A percentile compares a stretch with the other conserved stretches of the same genome.
Conservation (phyloP, 2,113 vertebrate species). For the Mobula birostris region DNA sequence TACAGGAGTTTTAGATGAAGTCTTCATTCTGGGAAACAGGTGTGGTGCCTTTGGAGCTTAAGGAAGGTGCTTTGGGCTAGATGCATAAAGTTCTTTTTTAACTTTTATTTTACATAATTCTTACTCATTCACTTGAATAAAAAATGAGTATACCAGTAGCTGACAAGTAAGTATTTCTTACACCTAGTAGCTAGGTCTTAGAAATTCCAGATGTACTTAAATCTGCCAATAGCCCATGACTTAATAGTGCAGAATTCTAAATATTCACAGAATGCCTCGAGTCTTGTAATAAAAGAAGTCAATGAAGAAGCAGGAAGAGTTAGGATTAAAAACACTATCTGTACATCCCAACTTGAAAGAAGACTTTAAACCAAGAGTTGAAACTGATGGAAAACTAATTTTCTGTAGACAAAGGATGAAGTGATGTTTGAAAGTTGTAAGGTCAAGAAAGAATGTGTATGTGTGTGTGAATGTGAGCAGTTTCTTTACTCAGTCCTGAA, state of each 20-base stretch:
- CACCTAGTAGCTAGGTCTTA: background rate
- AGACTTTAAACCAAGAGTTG: background rate
- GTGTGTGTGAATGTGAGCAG: background rate
- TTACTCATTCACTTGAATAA: background rate
- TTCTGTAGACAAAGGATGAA: background rate
- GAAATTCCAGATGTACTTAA: background rate
- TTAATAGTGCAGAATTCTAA: background rate
- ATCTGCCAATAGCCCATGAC: background rate
- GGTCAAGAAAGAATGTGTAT: background rate
- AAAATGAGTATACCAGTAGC: background rate
- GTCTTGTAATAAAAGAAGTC: background rate
- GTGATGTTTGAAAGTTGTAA: background rate
- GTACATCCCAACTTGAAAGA: background rate
- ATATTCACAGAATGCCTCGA: background rate
- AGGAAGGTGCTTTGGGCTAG: background rate
- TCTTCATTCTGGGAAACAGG: background rate
- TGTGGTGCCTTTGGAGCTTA: background rate
- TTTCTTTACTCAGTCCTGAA: background rate
- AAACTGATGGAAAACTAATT: background rate
- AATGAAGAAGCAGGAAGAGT: background rate
- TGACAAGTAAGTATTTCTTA: background rate
- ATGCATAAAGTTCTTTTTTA: background rate
- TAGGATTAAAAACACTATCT: background rate
- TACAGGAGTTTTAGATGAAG: background rate
- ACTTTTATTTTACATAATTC: too few species aligned